Percentiles rank a stretch among this genome's conserved stretches.
phyloP scores from a whole-genome alignment of 1,140 invertebrate genomes.

The Atta texana region DNA sequence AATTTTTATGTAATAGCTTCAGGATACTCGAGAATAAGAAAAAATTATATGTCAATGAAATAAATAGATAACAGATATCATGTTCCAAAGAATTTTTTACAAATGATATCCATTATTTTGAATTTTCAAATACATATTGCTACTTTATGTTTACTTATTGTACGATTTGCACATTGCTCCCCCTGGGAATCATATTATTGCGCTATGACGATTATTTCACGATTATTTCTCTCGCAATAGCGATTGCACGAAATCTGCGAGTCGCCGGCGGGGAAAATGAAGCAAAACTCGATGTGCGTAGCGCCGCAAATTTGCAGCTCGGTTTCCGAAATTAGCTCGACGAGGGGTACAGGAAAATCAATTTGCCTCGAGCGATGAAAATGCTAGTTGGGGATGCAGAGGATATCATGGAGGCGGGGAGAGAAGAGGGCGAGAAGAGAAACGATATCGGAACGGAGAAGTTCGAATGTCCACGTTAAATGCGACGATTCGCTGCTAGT shows the following conservation, averaged over 20 bases:
- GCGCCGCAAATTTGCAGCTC: constrained; percentile 75
- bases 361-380: constrained; percentile 70
- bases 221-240: constrained; percentile 40
- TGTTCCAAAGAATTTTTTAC: background rate
- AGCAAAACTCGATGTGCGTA: constrained; percentile 73
- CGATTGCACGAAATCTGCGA: constrained; percentile 48
- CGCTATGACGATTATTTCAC: constrained; percentile 31
- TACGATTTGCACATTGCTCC: background rate
- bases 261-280: constrained; percentile 68
- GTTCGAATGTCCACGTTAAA: constrained; percentile 67
- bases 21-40: background rate
- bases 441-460: constrained; percentile 28
- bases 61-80: background rate
- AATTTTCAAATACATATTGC: background rate
- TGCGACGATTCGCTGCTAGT: constrained; percentile 55
- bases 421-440: constrained; percentile 3
- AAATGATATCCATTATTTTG: background rate
- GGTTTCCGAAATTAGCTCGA: constrained; percentile 75
- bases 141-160: background rate
- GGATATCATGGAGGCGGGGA: background rate
- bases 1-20: background rate
- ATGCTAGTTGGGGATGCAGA: background rate
- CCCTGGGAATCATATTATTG: background rate
- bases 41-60: background rate
- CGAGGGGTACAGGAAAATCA: constrained; percentile 71